Base-by-base conservation (phyloP, 2,888 invertebrate species). In the Apotomis betuletana region DNA sequence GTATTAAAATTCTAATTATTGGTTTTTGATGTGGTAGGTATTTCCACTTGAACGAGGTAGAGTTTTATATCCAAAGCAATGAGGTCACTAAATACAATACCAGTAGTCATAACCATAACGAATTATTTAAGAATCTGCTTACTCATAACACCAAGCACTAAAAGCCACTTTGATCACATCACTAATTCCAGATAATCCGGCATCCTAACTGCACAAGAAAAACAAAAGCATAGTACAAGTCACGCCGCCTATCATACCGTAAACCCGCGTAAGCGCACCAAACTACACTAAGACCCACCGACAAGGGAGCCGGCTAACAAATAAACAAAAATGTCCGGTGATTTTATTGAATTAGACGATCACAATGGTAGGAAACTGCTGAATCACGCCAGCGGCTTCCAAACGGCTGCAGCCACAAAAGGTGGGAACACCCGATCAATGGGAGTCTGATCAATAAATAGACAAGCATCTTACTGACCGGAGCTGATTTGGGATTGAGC, bases 271-370 rank as follows among this genome's bases (percentile, higher is more conserved):
- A 86, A 89, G 87, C 41, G 5, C 87, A 80, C 85, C 88, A 87
- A 88, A 85, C 89, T 81, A 85, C 85, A 87, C 82, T 86, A 83
- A 86, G 85, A 79, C 81, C 75, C 77, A 72, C 87, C 89, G 87
- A 87, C 90, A 91, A 91, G 89, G 88, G 87, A 87, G 86, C 90
- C 89, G 89, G 85, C 74, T 64, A 63, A 74, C 79, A 90, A 91
- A 91, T 89, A 92, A 91, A 92, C 90, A 90, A 91, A 90, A 91
- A 91, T 92, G 89, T 87, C 86, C 87, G 84, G 88, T 89, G 91
- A 91, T 92, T 91, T 92, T 91, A 93, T 93, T 93, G 92, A 93
- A 92, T 93, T 93, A 93, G 90, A 85, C 83, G 91, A 89, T 90
- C 90, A 92, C 92, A 92, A 91, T 92, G 85, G 85, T 81, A 78